Evolutionary conservation across 2,797 vertebrate species (phyloP).

Genomic region (Pseudochirops cupreus): DNA sequence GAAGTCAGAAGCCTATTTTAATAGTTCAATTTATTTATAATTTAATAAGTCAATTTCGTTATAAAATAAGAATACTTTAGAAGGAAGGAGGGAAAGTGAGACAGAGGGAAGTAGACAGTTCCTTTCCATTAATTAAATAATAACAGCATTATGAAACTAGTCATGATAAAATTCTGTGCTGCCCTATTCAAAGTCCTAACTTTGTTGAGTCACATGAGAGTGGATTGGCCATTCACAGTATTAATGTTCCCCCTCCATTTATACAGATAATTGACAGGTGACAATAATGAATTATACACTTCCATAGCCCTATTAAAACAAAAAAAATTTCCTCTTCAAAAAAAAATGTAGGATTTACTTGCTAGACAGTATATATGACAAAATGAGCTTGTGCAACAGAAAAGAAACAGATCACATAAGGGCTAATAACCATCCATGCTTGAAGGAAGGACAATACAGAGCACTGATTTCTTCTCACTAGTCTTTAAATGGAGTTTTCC

Average conservation of each 20-base stretch:
- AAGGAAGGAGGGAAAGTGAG: no score
- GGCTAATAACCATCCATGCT: background rate
- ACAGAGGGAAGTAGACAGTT: no score
- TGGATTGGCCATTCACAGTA: constrained; percentile 24
- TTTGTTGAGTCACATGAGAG: constrained; percentile 43
- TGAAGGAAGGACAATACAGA: background rate
- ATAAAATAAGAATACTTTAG: no score
- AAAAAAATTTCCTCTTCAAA: background rate
- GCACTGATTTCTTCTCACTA: background rate
- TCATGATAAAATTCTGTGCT: constrained; percentile 33
- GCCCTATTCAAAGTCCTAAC: constrained; percentile 35
- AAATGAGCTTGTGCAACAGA: constrained; percentile 20
- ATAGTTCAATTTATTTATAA: background rate
- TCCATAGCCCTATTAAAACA: constrained; percentile 17
- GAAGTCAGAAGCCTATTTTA: background rate
- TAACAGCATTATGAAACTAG: background rate
- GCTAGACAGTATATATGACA: constrained; percentile 4
- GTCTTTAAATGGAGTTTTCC: background rate
- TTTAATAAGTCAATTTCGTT: no score
- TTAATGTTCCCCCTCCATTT: background rate
- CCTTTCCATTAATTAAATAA: background rate
- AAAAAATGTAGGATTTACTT: constrained; percentile 36
- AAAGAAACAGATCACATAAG: constrained; percentile 42
- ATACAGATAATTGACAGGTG: constrained; percentile 51
- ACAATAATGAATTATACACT: constrained; percentile 55